phyloP scores from a whole-genome alignment of 2,797 vertebrate genomes.

The Melanotaenia trifasciata region DNA sequence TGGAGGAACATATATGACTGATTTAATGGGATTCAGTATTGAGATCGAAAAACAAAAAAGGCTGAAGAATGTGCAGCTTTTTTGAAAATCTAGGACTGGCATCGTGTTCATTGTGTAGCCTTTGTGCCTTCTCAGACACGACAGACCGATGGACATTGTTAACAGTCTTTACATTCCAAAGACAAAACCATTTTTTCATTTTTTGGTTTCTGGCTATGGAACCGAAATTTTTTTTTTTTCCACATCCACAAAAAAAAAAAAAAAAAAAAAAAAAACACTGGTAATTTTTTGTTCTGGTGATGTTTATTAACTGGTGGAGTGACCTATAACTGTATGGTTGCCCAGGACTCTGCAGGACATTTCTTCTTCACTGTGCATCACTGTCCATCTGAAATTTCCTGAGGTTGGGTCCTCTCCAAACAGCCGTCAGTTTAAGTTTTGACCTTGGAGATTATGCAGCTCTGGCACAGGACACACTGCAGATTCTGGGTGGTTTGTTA shows the following conservation, averaged over 20 bases:
- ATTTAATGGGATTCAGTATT: slow-evolving; percentile 37
- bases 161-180: slow-evolving; percentile 37
- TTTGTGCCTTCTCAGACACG: slow-evolving; percentile 57
- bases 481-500: slow-evolving; percentile 43
- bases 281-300: slow-evolving; percentile 30
- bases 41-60: slow-evolving; percentile 36
- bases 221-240: slow-evolving; percentile 9
- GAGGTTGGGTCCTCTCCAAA: slow-evolving; percentile 32
- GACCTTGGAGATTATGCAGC: slow-evolving; percentile 27
- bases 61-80: not conserved
- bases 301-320: slow-evolving; percentile 22
- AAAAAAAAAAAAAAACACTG: not conserved
- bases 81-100: slow-evolving; percentile 14
- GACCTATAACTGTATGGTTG: slow-evolving; percentile 4
- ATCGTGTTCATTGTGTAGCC: slow-evolving; percentile 30
- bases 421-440: slow-evolving; percentile 6
- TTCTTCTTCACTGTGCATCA: slow-evolving; percentile 24
- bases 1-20: slow-evolving; percentile 19
- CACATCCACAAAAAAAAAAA: slow-evolving; percentile 24
- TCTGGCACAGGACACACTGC: slow-evolving; percentile 24
- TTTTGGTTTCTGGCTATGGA: slow-evolving; percentile 18
- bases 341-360: slow-evolving; percentile 33
- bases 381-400: slow-evolving; percentile 28
- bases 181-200: slow-evolving; percentile 28
- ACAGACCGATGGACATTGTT: slow-evolving; percentile 25